phyloP scores from a whole-genome alignment of 2,888 invertebrate genomes.

The Machimus atricapillus region DNA sequence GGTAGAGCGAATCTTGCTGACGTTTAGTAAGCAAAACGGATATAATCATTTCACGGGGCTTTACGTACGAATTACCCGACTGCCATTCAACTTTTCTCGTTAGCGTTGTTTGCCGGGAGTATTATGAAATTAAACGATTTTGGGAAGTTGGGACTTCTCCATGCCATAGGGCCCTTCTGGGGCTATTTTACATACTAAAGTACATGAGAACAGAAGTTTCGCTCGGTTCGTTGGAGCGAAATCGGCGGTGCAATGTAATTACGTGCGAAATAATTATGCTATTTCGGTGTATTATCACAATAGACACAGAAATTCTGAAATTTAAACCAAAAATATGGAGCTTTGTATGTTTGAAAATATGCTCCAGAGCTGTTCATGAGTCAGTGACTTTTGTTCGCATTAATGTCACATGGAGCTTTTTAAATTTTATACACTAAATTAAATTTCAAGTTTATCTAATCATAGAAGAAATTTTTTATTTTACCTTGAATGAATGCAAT shows the following conservation, averaged over 20 bases:
- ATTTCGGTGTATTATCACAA: neutral
- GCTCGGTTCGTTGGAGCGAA: neutral
- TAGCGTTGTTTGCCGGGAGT: neutral
- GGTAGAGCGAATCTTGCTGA: neutral
- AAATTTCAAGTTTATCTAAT: no score
- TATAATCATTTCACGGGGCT: neutral
- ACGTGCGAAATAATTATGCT: neutral
- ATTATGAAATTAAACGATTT: neutral
- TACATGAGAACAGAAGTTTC: neutral
- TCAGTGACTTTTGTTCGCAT: neutral
- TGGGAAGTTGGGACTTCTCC: neutral
- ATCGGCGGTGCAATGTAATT: neutral
- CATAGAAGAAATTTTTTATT: no score
- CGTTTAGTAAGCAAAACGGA: neutral
- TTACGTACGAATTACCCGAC: neutral
- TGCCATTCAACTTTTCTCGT: neutral
- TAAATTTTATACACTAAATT: no score
- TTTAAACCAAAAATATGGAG: neutral
- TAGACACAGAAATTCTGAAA: neutral
- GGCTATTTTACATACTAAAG: neutral
- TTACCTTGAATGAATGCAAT: no score
- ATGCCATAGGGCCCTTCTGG: neutral
- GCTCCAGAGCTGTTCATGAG: neutral
- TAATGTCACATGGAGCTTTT: no score
- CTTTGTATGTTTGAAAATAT: neutral